Conservation (phyloP, 1,140 invertebrate species). For the Drosophila parvula region DNA sequence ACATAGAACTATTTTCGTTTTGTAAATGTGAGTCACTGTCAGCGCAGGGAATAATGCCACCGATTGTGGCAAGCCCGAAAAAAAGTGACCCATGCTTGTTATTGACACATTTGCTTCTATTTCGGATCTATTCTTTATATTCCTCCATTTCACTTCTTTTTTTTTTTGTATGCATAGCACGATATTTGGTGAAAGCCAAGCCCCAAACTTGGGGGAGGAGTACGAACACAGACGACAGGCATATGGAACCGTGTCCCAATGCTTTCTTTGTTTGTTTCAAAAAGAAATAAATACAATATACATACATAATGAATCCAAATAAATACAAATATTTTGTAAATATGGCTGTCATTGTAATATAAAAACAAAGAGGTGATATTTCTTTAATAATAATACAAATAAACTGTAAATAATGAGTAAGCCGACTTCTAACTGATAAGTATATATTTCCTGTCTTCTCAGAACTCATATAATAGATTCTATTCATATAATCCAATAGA, state of each 20-base stretch:
- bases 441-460: too few species aligned
- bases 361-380: not conserved
- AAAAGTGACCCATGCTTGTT: slow-evolving; percentile 6
- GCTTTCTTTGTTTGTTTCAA: not conserved
- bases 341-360: not conserved
- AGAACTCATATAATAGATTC: too few species aligned
- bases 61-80: slow-evolving; percentile 45
- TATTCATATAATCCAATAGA: not conserved
- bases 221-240: slow-evolving; percentile 9
- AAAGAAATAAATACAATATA: not conserved
- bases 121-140: slow-evolving; percentile 29
- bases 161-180: slow-evolving; percentile 64
- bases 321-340: not conserved
- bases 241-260: slow-evolving; percentile 8
- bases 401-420: too few species aligned
- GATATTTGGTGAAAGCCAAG: slow-evolving; percentile 71
- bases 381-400: not conserved
- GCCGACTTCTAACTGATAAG: too few species aligned
- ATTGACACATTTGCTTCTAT: slow-evolving; percentile 46
- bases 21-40: slow-evolving; percentile 25
- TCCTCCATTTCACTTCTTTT: slow-evolving; percentile 23
- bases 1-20: slow-evolving; percentile 6
- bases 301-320: not conserved
- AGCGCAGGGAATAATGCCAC: slow-evolving; percentile 23
- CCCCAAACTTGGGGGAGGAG: slow-evolving; percentile 52